These are phyloP conservation scores for Epinephelus malabaricus DNA, from an alignment of 2,797 vertebrate species.

Conservation along the genomic window DNA sequence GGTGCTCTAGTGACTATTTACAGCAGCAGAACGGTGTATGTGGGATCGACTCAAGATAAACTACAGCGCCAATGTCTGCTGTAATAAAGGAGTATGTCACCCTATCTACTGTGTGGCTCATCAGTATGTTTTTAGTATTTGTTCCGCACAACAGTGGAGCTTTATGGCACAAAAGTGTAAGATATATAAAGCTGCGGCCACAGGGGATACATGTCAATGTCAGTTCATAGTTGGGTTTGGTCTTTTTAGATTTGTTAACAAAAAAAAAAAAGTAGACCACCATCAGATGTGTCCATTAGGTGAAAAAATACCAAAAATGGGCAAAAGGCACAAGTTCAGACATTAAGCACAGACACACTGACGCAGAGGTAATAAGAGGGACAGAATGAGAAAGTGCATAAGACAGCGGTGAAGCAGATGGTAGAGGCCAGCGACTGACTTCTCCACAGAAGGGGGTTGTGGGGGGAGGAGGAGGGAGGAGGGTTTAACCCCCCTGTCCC, in stretches of 20 bases:
- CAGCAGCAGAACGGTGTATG: neutral
- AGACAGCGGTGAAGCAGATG: conserved; percentile 67
- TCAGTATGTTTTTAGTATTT: neutral
- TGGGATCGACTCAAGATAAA: conserved; percentile 11
- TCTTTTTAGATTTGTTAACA: neutral
- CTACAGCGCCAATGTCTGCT: neutral
- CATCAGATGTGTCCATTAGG: neutral
- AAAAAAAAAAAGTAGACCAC: neutral
- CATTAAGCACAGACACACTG: conserved; percentile 11
- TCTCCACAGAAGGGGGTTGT: conserved; percentile 38
- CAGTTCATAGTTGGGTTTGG: neutral
- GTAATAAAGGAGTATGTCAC: neutral
- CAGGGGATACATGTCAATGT: neutral
- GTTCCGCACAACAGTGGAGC: neutral
- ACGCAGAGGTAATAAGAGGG: conserved; percentile 30
- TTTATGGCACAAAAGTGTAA: neutral
- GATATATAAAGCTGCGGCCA: neutral
- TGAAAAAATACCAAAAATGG: neutral
- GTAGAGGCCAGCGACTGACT: conserved; percentile 62
- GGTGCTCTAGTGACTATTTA: neutral
- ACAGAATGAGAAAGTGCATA: conserved; percentile 24
- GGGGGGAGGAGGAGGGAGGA: conserved; percentile 23
- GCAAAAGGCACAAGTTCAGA: conserved; percentile 5
- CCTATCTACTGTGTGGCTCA: neutral
- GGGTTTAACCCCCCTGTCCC: conserved; percentile 36